Evolutionary conservation across 2,797 vertebrate genomes (phyloP), one percentile per base, ranked within the genome.

Genomic region (Sternarchorhynchus goeldii): DNA sequence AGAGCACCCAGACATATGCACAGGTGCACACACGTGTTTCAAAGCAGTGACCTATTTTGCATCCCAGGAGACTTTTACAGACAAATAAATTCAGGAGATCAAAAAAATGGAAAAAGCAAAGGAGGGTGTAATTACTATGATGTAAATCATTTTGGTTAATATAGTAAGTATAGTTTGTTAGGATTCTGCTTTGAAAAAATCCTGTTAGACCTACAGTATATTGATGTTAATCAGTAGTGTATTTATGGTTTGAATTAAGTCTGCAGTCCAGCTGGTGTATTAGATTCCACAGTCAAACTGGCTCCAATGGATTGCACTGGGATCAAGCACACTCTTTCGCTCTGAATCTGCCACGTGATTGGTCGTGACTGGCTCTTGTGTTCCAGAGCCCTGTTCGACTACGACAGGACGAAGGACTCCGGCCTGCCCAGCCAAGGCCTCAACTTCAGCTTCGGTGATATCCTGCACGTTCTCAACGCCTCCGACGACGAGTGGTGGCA

Each of bases 401-500:
- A 98, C 62, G 97, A 99, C 81, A 95, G 95, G 81, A 95, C 93
- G 72, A 95, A 94, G 81, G 97, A 99, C 81, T 94, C 94, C 0
- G 95, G 94, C 68, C 90, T 93, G 64, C 95, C 96, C 5, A 96
- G 93, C 88, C 96, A 97, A 87, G 94, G 94, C 31, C 60, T 99
- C 85, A 94, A 95, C 45, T 99, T 99, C 85, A 92, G 88, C 73
- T 99, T 98, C 64, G 97, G 97, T 0, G 96, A 99, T 82, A 95
- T 99, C 84, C 95, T 99, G 39, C 97, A 99, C 5, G 95, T 99
- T 79, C 95, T 97, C 90, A 96, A 97, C 58, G 95, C 96, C 18
- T 96, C 95, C 0, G 97, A 99, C 68, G 97, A 99, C 65, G 97
- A 99, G 82, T 99, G 97, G 97, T 99, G 97, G 97, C 96, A 97